A percentile compares a stretch with the other conserved stretches of the same genome.
These are phyloP conservation scores for Caenorhabditis panamensis DNA, from an alignment of 2,888 invertebrate species.

Conservation along the genomic window DNA sequence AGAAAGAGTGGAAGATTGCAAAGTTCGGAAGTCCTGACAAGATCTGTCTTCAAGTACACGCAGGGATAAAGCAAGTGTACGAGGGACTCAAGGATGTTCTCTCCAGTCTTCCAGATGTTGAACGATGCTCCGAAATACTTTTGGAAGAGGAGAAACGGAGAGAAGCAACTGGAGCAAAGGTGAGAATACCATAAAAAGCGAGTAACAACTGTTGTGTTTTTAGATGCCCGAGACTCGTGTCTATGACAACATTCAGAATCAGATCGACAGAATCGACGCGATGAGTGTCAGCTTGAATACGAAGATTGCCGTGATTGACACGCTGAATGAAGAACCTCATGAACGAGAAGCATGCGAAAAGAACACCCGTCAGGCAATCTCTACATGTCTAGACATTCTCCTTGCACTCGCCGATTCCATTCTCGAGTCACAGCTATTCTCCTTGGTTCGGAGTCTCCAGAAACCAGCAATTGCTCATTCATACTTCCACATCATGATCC, in stretches of 20 bases:
- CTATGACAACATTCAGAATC: conserved; percentile 72
- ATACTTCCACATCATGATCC: conserved; percentile 76
- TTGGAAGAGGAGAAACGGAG: conserved; percentile 62
- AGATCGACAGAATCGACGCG: conserved; percentile 77
- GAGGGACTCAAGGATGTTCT: conserved; percentile 71
- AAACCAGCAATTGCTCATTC: conserved; percentile 67
- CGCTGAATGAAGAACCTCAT: conserved; percentile 69
- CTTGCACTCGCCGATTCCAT: conserved; percentile 72
- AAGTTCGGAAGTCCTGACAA: conserved; percentile 74
- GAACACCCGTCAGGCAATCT: conserved; percentile 67
- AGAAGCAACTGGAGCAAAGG: conserved; percentile 31
- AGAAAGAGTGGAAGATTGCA: conserved; percentile 75
- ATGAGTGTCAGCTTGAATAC: conserved; percentile 76
- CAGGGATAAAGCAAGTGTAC: conserved; percentile 78
- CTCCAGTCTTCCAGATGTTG: conserved; percentile 65
- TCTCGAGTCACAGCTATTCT: conserved; percentile 75
- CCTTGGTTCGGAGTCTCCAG: conserved; percentile 65
- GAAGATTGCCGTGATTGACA: conserved; percentile 78
- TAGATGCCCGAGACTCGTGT: conserved; percentile 53
- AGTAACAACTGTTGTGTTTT: too few relatives aligned
- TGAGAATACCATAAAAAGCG: too few relatives aligned
- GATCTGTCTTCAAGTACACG: conserved; percentile 75
- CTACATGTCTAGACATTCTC: conserved; percentile 72
- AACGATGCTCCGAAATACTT: conserved; percentile 59
- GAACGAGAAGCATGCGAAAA: conserved; percentile 66